Conservation (phyloP, 2,113 vertebrate species). For the Cairina moschata region DNA sequence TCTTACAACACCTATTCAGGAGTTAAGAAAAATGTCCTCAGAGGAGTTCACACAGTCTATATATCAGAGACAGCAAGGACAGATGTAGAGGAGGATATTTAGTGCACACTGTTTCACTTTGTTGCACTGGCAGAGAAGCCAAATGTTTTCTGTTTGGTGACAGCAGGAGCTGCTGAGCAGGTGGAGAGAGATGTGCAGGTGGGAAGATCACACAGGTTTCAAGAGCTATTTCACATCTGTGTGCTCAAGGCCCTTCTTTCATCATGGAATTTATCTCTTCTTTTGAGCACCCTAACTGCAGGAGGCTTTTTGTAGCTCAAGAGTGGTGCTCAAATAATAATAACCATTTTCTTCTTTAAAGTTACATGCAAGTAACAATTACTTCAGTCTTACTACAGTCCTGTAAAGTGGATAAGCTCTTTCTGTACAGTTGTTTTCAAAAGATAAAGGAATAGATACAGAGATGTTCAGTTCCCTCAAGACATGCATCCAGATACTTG, state of each 20-base stretch:
- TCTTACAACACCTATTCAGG: neutral
- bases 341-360: slow-evolving; percentile 8
- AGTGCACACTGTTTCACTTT: neutral
- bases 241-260: slow-evolving; percentile 17
- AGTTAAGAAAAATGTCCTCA: slow-evolving; percentile 16
- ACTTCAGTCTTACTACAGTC: neutral
- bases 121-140: slow-evolving; percentile 17
- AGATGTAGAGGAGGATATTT: neutral
- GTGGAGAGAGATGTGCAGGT: slow-evolving; percentile 61
- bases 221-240: slow-evolving; percentile 51
- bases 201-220: slow-evolving; percentile 49
- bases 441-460: neutral
- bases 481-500: neutral
- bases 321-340: slow-evolving; percentile 25
- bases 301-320: neutral
- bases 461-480: neutral
- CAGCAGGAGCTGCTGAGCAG: slow-evolving; percentile 20
- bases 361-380: neutral
- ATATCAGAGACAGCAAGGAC: neutral
- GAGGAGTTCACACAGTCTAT: neutral
- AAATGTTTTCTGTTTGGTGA: neutral
- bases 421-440: neutral
- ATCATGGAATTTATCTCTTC: slow-evolving; percentile 15
- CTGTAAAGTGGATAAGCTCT: neutral
- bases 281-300: neutral